Conservation (phyloP, 2,113 vertebrate species). For the Hemibagrus wyckioides region DNA sequence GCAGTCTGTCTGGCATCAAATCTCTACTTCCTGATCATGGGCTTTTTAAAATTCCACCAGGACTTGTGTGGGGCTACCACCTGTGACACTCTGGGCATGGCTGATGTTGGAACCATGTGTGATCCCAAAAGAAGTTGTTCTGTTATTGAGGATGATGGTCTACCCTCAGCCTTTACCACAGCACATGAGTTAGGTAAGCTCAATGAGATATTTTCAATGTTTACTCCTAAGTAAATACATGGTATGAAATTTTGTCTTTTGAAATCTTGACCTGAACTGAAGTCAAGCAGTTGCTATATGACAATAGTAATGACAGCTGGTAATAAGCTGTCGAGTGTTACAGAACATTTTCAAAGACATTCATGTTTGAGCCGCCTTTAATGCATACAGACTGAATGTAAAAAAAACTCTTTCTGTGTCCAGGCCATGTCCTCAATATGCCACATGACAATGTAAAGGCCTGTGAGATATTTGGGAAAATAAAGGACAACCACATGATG, state of each 20-base stretch:
- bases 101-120: slow-evolving; percentile 97
- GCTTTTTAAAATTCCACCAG: slow-evolving; percentile 64
- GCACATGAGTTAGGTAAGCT: slow-evolving; percentile 93
- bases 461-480: slow-evolving; percentile 90
- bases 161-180: slow-evolving; percentile 95
- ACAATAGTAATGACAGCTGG: slow-evolving; percentile 26
- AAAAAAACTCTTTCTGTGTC: not conserved
- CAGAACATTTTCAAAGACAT: slow-evolving; percentile 12
- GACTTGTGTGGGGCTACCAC: slow-evolving; percentile 95
- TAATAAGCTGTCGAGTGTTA: slow-evolving; percentile 20
- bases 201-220: not conserved
- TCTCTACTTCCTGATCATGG: not conserved
- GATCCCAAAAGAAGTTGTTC: slow-evolving; percentile 98
- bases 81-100: slow-evolving; percentile 97
- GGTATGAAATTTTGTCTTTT: not conserved
- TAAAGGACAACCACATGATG: slow-evolving; percentile 99
- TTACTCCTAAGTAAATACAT: not conserved
- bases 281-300: slow-evolving; percentile 21
- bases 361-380: not conserved
- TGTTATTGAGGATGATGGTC: slow-evolving; percentile 95
- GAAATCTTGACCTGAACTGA: not conserved
- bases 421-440: slow-evolving; percentile 98
- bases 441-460: slow-evolving; percentile 96
- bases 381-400: not conserved
- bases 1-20: not conserved